Evolutionary conservation across 2,113 vertebrate species (phyloP), one percentile per base, ranked within the genome.

Genomic region (Pterocles burchelli): DNA sequence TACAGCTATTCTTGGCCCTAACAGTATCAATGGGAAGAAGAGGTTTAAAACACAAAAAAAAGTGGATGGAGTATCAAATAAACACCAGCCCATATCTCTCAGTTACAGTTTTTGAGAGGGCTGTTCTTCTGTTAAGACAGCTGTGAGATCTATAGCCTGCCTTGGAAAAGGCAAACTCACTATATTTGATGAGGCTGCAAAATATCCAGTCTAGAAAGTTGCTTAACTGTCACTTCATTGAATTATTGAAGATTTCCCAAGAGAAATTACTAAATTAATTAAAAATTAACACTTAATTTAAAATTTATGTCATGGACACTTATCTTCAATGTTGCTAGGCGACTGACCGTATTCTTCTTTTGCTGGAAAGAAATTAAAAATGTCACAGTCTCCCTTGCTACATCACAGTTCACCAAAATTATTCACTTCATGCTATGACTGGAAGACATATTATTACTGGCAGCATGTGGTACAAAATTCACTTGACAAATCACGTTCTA

Each of bases 211-310:
- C 51, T 77, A 74, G 55, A 72, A 93, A 91, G 67, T 49, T 72
- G 24, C 52, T 58, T 57, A 93, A 61, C 84, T 61, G 29, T 61
- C 5, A n/a, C 58, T 93, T 95, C 25, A 55, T 25, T 90, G 61
- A 78, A 46, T 89, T 89, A 72, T 49, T 86, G 73, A 86, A 55
- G 34, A 75, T 84, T 90, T 97, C 80, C 65, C 52, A 58, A 74
- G 76, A 78, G 13, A 86, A 75, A 89, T 45, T 70, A 74, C 28
- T 57, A 76, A 90, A 72, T 33, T 89, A 78, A 90, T 93, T 90
- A 89, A 84, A 92, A 95, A 87, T 49, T 90, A 94, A 34, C 57
- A 75, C 45, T 45, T 62, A 74, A 80, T 92, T 94, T 78, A 52
- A 91, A 80, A 87, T 84, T 88, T 3, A 87, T 92, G 91, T 84